These are phyloP conservation scores for Xiphias gladius DNA, from an alignment of 2,113 vertebrate genomes.

Conservation along the genomic window DNA sequence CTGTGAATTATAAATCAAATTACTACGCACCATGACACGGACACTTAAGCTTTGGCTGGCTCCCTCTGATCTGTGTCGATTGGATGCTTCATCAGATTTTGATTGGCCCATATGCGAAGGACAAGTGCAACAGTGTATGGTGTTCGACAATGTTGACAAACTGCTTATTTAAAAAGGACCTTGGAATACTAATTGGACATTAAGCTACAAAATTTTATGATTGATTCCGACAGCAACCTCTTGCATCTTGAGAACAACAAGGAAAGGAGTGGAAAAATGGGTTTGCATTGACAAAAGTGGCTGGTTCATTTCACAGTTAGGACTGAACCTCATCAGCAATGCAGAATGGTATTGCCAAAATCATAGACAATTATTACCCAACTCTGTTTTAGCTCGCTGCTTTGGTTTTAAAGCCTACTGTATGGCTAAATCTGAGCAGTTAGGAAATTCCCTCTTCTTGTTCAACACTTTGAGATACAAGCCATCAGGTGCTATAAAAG, in stretches of 20 bases:
- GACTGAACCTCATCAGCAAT: neutral
- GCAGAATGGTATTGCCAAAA: neutral
- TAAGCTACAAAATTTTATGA: conserved; percentile 50
- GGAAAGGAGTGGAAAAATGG: neutral
- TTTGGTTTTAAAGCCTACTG: neutral
- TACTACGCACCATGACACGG: conserved; percentile 59
- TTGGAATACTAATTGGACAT: conserved; percentile 72
- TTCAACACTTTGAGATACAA: conserved; percentile 6
- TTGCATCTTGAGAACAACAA: conserved; percentile 36
- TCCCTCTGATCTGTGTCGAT: conserved; percentile 57
- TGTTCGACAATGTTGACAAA: conserved; percentile 67
- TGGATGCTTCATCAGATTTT: conserved; percentile 70
- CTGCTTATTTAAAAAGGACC: conserved; percentile 70
- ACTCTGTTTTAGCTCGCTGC: neutral
- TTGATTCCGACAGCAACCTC: conserved; percentile 57
- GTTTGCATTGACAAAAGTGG: conserved; percentile 20
- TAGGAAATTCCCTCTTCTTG: conserved; percentile 21
- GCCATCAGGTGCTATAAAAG: neutral
- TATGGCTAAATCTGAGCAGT: neutral
- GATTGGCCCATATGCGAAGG: conserved; percentile 73
- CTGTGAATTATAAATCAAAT: conserved; percentile 67
- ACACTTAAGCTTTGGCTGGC: conserved; percentile 52
- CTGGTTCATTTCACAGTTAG: conserved; percentile 7
- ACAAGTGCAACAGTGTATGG: conserved; percentile 43
- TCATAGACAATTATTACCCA: neutral